A percentile compares a stretch with the other conserved stretches of the same genome.
Evolutionary conservation across 2,113 vertebrate species (phyloP).

Genomic region (Nanorana parkeri): DNA sequence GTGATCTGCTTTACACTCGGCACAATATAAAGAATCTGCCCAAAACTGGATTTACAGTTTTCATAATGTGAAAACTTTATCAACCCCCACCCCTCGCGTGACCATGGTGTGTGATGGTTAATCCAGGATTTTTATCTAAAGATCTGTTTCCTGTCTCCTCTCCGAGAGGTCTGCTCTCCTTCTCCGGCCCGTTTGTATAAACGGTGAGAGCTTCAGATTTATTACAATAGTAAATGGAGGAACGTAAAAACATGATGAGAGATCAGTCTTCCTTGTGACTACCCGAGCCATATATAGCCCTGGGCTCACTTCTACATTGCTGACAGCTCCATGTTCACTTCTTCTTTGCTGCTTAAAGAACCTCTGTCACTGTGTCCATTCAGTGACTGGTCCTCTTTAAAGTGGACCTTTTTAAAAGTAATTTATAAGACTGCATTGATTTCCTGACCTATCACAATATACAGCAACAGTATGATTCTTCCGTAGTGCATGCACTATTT

Average conservation of each 20-base stretch:
- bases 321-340: neutral
- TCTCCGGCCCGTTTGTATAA: slow-evolving; percentile 36
- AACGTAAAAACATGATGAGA: neutral
- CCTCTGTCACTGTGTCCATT: too few species aligned
- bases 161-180: neutral
- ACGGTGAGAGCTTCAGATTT: neutral
- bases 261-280: neutral
- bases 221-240: neutral
- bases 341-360: neutral
- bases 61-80: neutral
- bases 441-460: too few species aligned
- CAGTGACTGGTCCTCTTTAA: too few species aligned
- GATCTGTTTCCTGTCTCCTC: slow-evolving; percentile 8
- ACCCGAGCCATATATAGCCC: neutral
- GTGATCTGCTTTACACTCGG: too few species aligned
- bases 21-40: too few species aligned
- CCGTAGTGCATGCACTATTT: too few species aligned
- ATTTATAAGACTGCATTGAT: too few species aligned
- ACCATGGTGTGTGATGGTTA: neutral
- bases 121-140: neutral
- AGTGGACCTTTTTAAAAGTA: too few species aligned
- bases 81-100: too few species aligned
- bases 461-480: too few species aligned
- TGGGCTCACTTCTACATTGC: neutral
- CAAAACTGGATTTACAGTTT: too few species aligned